Percentiles rank a stretch among this genome's conserved stretches.
Evolutionary conservation across 2,797 vertebrate species (phyloP).

Genomic region (Echiichthys vipera): DNA sequence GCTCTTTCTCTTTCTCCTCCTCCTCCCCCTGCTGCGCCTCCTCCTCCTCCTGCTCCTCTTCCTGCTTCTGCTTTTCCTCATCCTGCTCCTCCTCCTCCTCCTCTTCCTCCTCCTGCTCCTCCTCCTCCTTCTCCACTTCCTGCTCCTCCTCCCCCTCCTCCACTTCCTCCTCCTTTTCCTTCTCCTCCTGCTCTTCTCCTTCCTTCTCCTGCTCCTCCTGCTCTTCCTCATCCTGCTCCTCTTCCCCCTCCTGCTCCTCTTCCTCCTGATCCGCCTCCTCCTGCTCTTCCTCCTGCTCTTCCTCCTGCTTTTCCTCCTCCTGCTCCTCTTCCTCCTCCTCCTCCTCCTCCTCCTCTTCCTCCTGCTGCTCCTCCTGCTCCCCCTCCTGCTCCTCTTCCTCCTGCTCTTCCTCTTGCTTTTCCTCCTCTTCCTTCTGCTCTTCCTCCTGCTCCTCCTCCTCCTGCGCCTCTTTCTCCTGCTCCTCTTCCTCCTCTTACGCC

Average conservation of each 20-base stretch:
- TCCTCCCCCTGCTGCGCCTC: too few species aligned
- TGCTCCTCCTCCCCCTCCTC: slow-evolving; percentile 5
- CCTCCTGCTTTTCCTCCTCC: background rate
- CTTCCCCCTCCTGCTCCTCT: background rate
- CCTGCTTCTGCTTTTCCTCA: too few species aligned
- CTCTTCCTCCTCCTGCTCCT: slow-evolving; percentile 2
- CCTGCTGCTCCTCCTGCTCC: too few species aligned
- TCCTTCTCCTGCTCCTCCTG: too few species aligned
- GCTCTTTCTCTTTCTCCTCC: too few species aligned
- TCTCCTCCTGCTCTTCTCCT: too few species aligned
- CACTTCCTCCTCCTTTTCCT: background rate
- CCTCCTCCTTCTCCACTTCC: background rate
- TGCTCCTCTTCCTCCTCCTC: slow-evolving; percentile 3
- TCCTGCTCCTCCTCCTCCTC: too few species aligned
- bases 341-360: background rate
- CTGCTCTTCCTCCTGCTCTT: background rate
- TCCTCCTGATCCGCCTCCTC: too few species aligned
- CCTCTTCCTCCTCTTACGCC: too few species aligned
- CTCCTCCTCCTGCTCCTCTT: background rate
- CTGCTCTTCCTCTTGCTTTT: slow-evolving; percentile 1
- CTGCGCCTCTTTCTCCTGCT: too few species aligned
- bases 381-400: background rate
- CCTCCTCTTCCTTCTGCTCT: too few species aligned
- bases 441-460: background rate
- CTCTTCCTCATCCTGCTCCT: slow-evolving; percentile 2